A percentile compares a stretch with the other conserved stretches of the same genome.
Evolutionary conservation across 2,797 vertebrate species (phyloP).

Genomic region (Lagocephalus sceleratus): DNA sequence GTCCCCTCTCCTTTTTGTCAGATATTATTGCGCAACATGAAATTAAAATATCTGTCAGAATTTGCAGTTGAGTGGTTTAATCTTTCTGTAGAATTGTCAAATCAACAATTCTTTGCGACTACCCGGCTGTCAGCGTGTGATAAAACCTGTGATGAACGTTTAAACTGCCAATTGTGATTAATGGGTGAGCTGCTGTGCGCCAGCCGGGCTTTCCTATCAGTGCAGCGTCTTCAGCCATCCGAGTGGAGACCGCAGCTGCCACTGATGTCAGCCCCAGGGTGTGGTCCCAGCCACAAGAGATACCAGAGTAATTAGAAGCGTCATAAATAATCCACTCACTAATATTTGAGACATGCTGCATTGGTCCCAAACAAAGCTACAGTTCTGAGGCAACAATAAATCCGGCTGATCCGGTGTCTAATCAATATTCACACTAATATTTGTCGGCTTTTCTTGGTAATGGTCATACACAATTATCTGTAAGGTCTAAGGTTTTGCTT

Average conservation of each 20-base stretch:
- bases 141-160: conserved; percentile 19
- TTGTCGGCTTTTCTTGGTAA: too few species aligned
- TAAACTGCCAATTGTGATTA: conserved; percentile 24
- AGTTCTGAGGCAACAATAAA: too few species aligned
- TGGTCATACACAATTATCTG: too few species aligned
- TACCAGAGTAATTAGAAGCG: neutral
- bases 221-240: conserved; percentile 3
- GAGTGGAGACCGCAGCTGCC: conserved; percentile 7
- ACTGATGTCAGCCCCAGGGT: neutral
- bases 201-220: conserved; percentile 4
- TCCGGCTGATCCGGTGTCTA: too few species aligned
- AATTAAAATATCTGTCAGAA: conserved; percentile 32
- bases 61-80: neutral
- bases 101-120: neutral
- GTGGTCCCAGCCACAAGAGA: neutral
- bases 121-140: neutral
- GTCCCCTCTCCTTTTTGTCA: conserved; percentile 6
- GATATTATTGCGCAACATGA: conserved; percentile 12
- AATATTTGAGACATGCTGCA: neutral
- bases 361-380: too few species aligned
- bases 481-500: too few species aligned
- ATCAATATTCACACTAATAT: too few species aligned
- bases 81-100: conserved; percentile 9
- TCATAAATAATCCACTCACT: neutral
- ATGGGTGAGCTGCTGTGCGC: conserved; percentile 6